Conservation (phyloP, 2,888 invertebrate species). For the Brachyopa scutellaris region DNA sequence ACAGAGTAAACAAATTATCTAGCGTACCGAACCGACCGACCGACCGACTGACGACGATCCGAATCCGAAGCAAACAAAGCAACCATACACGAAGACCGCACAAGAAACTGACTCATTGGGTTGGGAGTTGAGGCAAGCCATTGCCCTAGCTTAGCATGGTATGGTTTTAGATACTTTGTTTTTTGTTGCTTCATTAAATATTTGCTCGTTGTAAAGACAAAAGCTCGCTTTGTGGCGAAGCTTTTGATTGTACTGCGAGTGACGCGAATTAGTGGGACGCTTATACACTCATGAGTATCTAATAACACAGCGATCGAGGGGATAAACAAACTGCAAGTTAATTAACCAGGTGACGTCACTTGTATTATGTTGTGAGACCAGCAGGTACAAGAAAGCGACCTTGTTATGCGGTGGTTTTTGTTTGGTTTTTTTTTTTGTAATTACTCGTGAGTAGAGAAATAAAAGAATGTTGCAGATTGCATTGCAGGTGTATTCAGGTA, state of each 20-base stretch:
- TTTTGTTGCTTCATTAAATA: slow-evolving; percentile 7
- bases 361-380: slow-evolving; percentile 3
- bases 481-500: no score
- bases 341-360: slow-evolving; percentile 27
- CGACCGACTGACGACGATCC: not conserved
- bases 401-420: not conserved
- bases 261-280: slow-evolving; percentile 8
- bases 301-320: slow-evolving; percentile 14
- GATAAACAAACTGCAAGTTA: slow-evolving; percentile 38
- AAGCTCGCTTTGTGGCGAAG: slow-evolving; percentile 47
- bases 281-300: not conserved
- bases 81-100: slow-evolving; percentile 32
- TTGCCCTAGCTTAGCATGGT: slow-evolving; percentile 36
- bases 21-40: not conserved
- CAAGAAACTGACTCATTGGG: slow-evolving; percentile 66
- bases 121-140: slow-evolving; percentile 23
- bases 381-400: slow-evolving; percentile 31
- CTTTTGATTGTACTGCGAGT: slow-evolving; percentile 45
- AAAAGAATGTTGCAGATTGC: not conserved
- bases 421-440: no score
- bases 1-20: slow-evolving; percentile 26
- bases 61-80: slow-evolving; percentile 36
- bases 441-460: no score
- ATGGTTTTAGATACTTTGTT: slow-evolving; percentile 43
- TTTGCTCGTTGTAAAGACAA: slow-evolving; percentile 35